Evolutionary conservation across 2,113 vertebrate genomes (phyloP).

Genomic region (Neodon shergylaensis): DNA sequence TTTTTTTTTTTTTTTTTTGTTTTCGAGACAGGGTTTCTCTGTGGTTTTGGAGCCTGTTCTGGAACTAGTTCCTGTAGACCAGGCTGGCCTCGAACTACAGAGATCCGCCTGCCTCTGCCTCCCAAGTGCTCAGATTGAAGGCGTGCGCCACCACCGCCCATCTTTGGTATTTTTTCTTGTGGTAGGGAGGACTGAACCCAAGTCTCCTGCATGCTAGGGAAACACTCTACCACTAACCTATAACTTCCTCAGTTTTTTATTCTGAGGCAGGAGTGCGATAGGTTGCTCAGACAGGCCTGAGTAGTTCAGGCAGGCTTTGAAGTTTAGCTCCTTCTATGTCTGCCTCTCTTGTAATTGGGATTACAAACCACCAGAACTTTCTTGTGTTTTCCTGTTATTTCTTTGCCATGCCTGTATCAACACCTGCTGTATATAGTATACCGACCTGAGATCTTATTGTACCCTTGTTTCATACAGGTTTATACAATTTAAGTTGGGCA

Average conservation of each 20-base stretch:
- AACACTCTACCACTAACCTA: background rate
- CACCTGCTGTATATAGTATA: background rate
- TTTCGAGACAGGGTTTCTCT: no score
- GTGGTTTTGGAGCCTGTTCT: no score
- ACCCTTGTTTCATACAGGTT: background rate
- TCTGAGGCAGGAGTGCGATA: background rate
- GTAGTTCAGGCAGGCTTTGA: background rate
- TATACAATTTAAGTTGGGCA: background rate
- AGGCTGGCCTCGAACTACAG: no score
- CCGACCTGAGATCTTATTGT: background rate
- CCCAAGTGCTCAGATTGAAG: no score
- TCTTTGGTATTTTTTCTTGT: background rate
- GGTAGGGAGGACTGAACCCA: background rate
- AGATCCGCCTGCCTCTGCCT: no score
- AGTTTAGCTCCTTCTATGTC: background rate
- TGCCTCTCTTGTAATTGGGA: background rate
- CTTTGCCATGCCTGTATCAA: background rate
- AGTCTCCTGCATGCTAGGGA: no score
- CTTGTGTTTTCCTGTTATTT: background rate
- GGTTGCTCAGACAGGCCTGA: background rate
- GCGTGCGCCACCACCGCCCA: no score
- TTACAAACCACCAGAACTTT: background rate
- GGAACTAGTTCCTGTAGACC: no score
- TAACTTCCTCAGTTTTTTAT: background rate
- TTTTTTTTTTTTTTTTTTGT: no score